Conservation (phyloP, 2,888 invertebrate genomes). For the Anaspis maculata region DNA sequence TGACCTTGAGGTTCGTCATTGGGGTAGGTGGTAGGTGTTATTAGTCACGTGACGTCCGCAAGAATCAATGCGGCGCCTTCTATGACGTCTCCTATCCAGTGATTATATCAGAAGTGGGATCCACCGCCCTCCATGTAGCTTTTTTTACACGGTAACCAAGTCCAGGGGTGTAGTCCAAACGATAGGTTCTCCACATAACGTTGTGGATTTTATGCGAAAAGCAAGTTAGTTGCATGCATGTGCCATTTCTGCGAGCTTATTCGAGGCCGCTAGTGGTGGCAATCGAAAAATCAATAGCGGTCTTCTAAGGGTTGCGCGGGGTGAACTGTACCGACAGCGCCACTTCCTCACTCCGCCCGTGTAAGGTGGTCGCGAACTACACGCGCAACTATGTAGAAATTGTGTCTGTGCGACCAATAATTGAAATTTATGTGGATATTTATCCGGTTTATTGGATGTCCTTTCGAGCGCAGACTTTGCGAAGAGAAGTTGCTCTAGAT, state of each 20-base stretch:
- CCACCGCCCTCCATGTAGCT: too few relatives aligned
- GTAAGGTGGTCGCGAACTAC: slow-evolving; percentile 16
- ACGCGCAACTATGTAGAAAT: slow-evolving; percentile 14
- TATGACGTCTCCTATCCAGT: not conserved
- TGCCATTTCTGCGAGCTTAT: slow-evolving; percentile 24
- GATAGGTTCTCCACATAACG: too few relatives aligned
- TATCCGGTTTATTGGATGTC: too few relatives aligned
- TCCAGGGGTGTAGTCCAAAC: too few relatives aligned
- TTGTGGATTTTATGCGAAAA: too few relatives aligned
- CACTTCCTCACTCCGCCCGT: slow-evolving; percentile 19
- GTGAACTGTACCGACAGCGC: slow-evolving; percentile 17
- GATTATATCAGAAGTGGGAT: too few relatives aligned
- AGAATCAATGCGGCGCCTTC: slow-evolving; percentile 8
- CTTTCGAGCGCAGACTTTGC: too few relatives aligned
- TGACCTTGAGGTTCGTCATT: slow-evolving; percentile 9
- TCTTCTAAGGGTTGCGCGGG: slow-evolving; percentile 28
- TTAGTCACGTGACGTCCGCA: slow-evolving; percentile 8
- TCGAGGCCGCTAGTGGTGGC: slow-evolving; percentile 24
- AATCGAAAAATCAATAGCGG: slow-evolving; percentile 31
- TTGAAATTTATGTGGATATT: too few relatives aligned
- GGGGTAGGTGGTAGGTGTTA: slow-evolving; percentile 9
- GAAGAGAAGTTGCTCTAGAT: too few relatives aligned
- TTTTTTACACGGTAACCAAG: too few relatives aligned
- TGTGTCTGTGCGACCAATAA: slow-evolving; percentile 4
- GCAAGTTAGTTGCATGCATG: too few relatives aligned